phyloP scores from a whole-genome alignment of 1,140 invertebrate genomes.

The Monomorium pharaonis region DNA sequence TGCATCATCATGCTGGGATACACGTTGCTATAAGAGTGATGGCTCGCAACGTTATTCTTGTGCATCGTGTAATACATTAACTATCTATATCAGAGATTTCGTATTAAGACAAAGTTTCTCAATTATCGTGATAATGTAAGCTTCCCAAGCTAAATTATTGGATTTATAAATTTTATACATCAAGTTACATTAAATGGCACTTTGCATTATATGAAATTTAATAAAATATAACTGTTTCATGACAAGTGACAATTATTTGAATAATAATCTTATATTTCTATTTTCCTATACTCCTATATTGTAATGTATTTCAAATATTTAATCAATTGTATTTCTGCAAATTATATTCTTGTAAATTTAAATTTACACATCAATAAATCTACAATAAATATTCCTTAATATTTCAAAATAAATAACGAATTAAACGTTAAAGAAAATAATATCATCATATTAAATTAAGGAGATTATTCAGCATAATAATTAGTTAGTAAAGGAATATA shows the following conservation, averaged over 20 bases:
- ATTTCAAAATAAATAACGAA: constrained; percentile 8
- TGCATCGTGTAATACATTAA: neutral
- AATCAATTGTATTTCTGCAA: neutral
- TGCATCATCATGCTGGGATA: neutral
- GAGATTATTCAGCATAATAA: neutral
- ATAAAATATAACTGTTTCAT: neutral
- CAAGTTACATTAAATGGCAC: neutral
- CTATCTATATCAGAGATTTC: neutral
- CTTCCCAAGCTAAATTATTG: neutral
- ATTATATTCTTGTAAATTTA: neutral
- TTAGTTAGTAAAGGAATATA: neutral
- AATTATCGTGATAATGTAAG: neutral
- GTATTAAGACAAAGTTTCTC: neutral
- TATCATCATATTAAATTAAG: neutral
- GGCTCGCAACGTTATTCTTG: neutral
- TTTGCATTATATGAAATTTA: neutral
- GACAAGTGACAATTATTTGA: neutral
- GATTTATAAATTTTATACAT: constrained; percentile 3
- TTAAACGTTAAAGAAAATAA: constrained; percentile 4
- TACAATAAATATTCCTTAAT: neutral
- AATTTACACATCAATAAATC: neutral
- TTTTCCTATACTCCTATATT: too few relatives aligned
- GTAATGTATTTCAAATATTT: too few relatives aligned
- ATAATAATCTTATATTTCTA: too few relatives aligned
- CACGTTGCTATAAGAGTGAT: neutral